Conservation (phyloP, 2,797 vertebrate genomes). For the Galaxias olidus region DNA sequence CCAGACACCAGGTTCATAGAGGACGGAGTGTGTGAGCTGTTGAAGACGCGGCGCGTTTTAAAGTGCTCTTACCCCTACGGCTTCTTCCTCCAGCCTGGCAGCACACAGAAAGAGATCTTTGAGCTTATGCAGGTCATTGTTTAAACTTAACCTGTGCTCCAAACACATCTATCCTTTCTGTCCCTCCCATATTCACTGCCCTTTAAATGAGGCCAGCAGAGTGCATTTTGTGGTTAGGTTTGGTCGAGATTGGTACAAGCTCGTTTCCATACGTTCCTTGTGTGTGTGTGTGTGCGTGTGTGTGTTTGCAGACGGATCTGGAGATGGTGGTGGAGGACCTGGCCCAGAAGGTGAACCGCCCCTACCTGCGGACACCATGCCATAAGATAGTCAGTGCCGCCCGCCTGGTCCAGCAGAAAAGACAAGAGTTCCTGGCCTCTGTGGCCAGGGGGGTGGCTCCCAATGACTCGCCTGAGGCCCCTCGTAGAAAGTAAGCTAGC, state of each 20-base stretch:
- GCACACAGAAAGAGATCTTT: slow-evolving; percentile 99
- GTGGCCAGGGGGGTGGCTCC: slow-evolving; percentile 96
- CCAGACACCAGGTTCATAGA: slow-evolving; percentile 99
- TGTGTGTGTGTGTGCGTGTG: too few species aligned
- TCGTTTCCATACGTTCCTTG: too few species aligned
- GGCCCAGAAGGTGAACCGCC: slow-evolving; percentile 97
- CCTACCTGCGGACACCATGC: slow-evolving; percentile 95
- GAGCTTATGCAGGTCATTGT: too few species aligned
- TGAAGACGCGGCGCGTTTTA: slow-evolving; percentile 97
- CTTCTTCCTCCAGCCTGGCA: slow-evolving; percentile 98
- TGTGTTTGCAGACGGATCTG: slow-evolving; percentile 97
- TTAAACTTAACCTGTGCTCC: too few species aligned
- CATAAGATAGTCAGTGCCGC: slow-evolving; percentile 97
- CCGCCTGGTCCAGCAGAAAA: slow-evolving; percentile 96
- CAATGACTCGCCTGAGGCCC: slow-evolving; percentile 94
- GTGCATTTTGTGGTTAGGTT: too few species aligned
- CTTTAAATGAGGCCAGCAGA: too few species aligned
- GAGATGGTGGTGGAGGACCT: slow-evolving; percentile 99
- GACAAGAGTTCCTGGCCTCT: slow-evolving; percentile 95
- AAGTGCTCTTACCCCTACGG: slow-evolving; percentile 99
- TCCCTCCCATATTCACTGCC: too few species aligned
- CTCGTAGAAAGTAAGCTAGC: too few species aligned
- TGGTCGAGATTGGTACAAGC: too few species aligned
- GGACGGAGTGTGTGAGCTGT: slow-evolving; percentile 95
- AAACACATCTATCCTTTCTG: too few species aligned